Base-by-base conservation (phyloP, 2,797 vertebrate species). In the Acanthis flammea region DNA sequence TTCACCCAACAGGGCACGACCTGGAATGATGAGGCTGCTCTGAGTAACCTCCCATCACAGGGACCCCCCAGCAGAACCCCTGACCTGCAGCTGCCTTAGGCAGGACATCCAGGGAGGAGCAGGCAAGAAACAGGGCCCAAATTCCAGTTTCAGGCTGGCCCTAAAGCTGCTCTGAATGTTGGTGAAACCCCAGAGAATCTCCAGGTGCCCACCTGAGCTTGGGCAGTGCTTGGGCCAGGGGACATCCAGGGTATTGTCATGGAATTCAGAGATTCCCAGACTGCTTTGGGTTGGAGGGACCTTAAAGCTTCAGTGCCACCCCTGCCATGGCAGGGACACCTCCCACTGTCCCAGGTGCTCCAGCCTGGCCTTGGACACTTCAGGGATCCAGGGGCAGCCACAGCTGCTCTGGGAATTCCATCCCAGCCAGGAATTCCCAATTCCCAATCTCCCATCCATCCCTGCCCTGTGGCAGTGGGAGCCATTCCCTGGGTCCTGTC, bases 181-280 rank as follows among this genome's bases (percentile, higher is more conserved):
- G 53, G 14, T 0, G 39, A 51, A 71, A n/a, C 28, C 45, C 18
- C 67, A 8, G 17, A 28, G n/a, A 8, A 7, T 19, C 18, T 27
- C 58, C 62, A 63, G 66, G 62, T 0, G 25, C 27, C 15, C 8
- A 2, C 8, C 5, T 0, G 2, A 47, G 53, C 16, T 7, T 3
- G 39, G 65, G 84, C 58, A 54, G 35, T 5, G 71, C 75, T 5
- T 3, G 53, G 42, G 28, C 31, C 16, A 24, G 53, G 42, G 27
- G 48, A 37, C 6, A 31, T 17, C 16, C 54, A 57, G 15, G 35
- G 16, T 3, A 2, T 18, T 35, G 2, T 4, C 7, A 35, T 1
- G 41, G 45, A 65, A 66, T 58, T 51, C 67, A 51, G 30, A 54
- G 33, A 61, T 35, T 37, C 9, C 31, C 41, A 42, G 1, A 35